Evolutionary conservation across 2,113 vertebrate species (phyloP).

Genomic region (Brachyistius frenatus): DNA sequence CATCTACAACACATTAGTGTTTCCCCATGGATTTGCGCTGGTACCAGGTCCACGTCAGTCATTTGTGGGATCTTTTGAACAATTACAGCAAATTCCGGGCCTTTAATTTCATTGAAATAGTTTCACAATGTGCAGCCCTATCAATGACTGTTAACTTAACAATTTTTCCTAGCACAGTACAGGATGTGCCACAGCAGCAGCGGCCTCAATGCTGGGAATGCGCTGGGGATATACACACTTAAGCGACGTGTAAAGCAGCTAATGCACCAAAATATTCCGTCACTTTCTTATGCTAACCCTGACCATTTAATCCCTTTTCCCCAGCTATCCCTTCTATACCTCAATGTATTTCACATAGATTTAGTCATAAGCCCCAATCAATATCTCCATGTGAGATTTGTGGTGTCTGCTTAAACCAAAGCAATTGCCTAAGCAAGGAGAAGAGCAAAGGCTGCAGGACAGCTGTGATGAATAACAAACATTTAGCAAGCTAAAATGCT

Average conservation of each 20-base stretch:
- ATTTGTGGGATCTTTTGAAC: constrained; percentile 40
- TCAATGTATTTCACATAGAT: constrained; percentile 69
- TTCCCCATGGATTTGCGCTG: constrained; percentile 48
- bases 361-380: constrained; percentile 69
- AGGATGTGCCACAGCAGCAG: constrained; percentile 9
- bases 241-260: neutral
- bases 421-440: constrained; percentile 33
- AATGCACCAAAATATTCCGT: constrained; percentile 34
- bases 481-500: constrained; percentile 23
- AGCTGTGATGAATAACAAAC: constrained; percentile 43
- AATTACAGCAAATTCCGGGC: constrained; percentile 38
- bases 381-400: constrained; percentile 65
- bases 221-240: neutral
- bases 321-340: constrained; percentile 50
- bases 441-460: constrained; percentile 32
- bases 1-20: constrained; percentile 66
- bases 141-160: neutral
- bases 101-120: constrained; percentile 28
- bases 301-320: constrained; percentile 45
- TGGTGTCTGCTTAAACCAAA: constrained; percentile 52
- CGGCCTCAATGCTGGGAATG: constrained; percentile 5
- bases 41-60: constrained; percentile 11
- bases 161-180: neutral
- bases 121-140: neutral
- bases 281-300: constrained; percentile 31